Percentiles rank a stretch among this genome's conserved stretches.
Evolutionary conservation across 1,140 invertebrate species (phyloP).

Genomic region (Pissodes strobi): DNA sequence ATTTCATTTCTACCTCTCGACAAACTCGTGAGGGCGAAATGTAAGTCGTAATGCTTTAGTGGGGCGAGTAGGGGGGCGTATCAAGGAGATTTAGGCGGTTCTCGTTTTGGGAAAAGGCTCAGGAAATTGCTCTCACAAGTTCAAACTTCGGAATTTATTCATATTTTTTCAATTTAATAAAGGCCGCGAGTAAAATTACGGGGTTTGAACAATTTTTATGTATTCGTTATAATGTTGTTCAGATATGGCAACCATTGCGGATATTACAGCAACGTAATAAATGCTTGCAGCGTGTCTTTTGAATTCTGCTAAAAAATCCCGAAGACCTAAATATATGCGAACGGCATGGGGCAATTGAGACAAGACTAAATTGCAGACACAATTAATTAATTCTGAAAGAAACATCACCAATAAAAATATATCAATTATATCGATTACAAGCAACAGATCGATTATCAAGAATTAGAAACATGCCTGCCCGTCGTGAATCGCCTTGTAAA

Average conservation of each 20-base stretch:
- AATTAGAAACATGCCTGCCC: slow-evolving; percentile 28
- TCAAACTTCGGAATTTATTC: no score
- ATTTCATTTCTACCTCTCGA: slow-evolving; percentile 45
- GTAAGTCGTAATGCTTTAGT: slow-evolving; percentile 5
- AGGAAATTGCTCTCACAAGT: slow-evolving; percentile 16
- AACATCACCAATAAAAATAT: slow-evolving; percentile 32
- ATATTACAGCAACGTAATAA: no score
- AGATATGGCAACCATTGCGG: no score
- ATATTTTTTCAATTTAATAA: no score
- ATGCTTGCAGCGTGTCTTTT: no score
- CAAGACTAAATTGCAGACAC: slow-evolving; percentile 24
- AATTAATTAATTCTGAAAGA: slow-evolving; percentile 31
- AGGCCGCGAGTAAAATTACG: no score
- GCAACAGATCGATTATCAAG: slow-evolving; percentile 22
- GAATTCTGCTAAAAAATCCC: no score
- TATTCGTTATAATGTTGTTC: no score
- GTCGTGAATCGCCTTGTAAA: slow-evolving; percentile 29
- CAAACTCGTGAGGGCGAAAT: slow-evolving; percentile 19
- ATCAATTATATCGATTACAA: slow-evolving; percentile 31
- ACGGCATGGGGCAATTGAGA: slow-evolving; percentile 4
- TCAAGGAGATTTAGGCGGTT: slow-evolving; percentile 18
- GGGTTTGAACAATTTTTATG: no score
- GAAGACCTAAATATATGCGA: no score
- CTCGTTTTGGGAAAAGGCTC: slow-evolving; percentile 16
- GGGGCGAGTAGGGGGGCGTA: slow-evolving; percentile 10